phyloP scores from a whole-genome alignment of 2,113 vertebrate species.

The Psittacula cyanocephala region DNA sequence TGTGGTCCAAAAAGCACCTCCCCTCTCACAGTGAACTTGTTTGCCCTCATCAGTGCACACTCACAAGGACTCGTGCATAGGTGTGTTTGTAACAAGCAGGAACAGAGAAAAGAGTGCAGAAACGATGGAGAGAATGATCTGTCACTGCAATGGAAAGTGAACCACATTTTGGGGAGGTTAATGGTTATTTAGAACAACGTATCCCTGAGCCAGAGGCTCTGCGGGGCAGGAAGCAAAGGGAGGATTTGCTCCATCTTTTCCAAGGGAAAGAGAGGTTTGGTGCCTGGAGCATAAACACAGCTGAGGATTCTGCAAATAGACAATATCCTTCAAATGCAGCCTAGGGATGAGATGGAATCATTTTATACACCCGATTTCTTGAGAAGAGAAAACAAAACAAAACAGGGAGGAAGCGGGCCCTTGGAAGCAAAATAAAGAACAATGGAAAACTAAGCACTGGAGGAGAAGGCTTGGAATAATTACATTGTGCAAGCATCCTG shows the following conservation, averaged over 20 bases:
- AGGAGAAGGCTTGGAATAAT: constrained; percentile 38
- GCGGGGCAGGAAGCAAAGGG: neutral
- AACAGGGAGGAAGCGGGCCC: neutral
- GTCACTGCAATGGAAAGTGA: neutral
- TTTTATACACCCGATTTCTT: neutral
- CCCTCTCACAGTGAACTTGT: neutral
- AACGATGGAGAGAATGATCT: neutral
- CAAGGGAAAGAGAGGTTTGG: neutral
- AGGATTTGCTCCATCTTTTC: neutral
- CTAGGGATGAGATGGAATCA: neutral
- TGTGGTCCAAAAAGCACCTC: neutral
- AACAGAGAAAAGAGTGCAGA: neutral
- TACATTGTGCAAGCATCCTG: neutral
- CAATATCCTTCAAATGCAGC: constrained; percentile 50
- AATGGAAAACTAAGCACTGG: constrained; percentile 8
- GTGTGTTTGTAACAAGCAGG: neutral
- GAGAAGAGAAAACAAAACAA: neutral
- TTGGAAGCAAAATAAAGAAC: constrained; percentile 40
- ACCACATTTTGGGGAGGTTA: neutral
- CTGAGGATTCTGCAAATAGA: constrained; percentile 36
- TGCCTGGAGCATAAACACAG: constrained; percentile 30
- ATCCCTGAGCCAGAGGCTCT: neutral
- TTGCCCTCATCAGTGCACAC: neutral
- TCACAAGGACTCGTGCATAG: neutral
- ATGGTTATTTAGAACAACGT: neutral